These are phyloP conservation scores for Apus apus DNA, from an alignment of 2,113 vertebrate species.

Conservation along the genomic window DNA sequence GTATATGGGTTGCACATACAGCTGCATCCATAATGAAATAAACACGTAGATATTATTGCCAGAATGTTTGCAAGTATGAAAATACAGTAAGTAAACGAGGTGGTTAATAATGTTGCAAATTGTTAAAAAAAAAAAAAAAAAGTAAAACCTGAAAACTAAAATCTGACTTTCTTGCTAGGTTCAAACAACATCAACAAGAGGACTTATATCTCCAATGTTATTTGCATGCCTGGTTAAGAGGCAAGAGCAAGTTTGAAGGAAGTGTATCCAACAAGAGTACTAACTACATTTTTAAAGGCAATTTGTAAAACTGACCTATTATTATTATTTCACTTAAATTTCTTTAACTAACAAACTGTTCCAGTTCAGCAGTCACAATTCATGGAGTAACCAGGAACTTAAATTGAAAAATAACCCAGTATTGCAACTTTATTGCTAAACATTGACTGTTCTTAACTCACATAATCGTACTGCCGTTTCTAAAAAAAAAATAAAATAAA, in stretches of 20 bases:
- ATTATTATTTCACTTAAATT: neutral
- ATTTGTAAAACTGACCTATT: neutral
- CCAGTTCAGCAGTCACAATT: neutral
- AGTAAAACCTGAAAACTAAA: neutral
- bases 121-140: neutral
- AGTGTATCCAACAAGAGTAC: neutral
- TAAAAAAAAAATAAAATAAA: neutral
- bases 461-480: neutral
- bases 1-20: neutral
- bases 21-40: neutral
- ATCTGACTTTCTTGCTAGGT: neutral
- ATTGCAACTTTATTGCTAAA: neutral
- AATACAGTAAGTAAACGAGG: neutral
- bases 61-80: neutral
- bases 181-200: neutral
- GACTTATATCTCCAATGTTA: neutral
- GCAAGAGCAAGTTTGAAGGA: neutral
- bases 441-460: neutral
- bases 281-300: neutral
- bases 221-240: neutral
- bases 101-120: neutral
- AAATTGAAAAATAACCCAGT: neutral
- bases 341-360: slow-evolving; percentile 39
- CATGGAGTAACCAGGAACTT: neutral
- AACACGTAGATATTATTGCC: neutral